phyloP scores from a whole-genome alignment of 2,888 invertebrate species.

The Cephonodes hylas region DNA sequence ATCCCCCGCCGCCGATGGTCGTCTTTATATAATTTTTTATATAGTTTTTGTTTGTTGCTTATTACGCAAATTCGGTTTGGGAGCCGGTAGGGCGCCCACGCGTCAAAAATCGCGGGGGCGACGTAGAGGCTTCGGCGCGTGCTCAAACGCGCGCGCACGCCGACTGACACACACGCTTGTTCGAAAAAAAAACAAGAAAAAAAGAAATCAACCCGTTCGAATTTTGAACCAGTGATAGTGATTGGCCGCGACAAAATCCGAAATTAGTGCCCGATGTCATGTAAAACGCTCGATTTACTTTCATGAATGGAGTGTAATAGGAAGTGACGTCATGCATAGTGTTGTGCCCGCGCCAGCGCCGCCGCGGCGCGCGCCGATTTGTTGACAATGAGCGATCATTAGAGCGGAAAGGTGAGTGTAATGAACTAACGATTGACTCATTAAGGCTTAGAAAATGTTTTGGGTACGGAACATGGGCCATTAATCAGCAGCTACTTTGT shows the following conservation, averaged over 20 bases:
- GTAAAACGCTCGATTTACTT: slow-evolving; percentile 56
- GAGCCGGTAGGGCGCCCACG: slow-evolving; percentile 69
- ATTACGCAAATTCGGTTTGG: slow-evolving; percentile 77
- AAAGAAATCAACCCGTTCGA: slow-evolving; percentile 24
- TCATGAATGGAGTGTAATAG: slow-evolving; percentile 74
- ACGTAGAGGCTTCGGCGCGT: slow-evolving; percentile 68
- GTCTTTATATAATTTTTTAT: slow-evolving; percentile 35
- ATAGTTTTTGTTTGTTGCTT: slow-evolving; percentile 51
- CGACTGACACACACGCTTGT: slow-evolving; percentile 68
- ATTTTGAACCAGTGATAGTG: slow-evolving; percentile 34
- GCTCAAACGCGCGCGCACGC: slow-evolving; percentile 74
- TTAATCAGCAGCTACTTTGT: slow-evolving; percentile 9
- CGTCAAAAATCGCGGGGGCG: slow-evolving; percentile 75
- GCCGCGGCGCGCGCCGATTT: slow-evolving; percentile 59
- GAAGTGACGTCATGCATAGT: slow-evolving; percentile 79
- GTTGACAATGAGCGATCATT: slow-evolving; percentile 76
- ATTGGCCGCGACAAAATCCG: slow-evolving; percentile 32
- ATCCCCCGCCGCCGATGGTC: slow-evolving; percentile 71
- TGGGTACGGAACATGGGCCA: slow-evolving; percentile 20
- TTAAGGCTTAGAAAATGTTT: slow-evolving; percentile 47
- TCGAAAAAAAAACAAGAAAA: slow-evolving; percentile 43
- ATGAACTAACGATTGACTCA: slow-evolving; percentile 48
- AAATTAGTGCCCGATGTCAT: slow-evolving; percentile 45
- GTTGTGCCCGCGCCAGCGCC: slow-evolving; percentile 64
- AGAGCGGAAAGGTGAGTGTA: slow-evolving; percentile 75